phyloP scores from a whole-genome alignment of 1,140 invertebrate species.

The Drosophila jambulina region DNA sequence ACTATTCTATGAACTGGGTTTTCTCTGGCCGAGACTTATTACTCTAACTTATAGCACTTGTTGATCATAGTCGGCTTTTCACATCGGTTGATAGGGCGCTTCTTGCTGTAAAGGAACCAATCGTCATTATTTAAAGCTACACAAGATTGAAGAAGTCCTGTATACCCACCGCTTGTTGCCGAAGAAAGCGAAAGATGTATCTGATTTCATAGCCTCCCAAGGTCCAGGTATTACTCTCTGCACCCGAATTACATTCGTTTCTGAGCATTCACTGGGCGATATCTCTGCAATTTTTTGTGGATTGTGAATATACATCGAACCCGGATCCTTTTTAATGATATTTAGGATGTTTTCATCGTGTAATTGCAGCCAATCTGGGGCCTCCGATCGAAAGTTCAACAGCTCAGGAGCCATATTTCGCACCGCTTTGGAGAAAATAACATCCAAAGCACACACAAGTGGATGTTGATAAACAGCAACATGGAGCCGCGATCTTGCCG shows the following conservation, averaged over 20 bases:
- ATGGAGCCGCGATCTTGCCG: slow-evolving; percentile 58
- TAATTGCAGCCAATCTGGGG: slow-evolving; percentile 39
- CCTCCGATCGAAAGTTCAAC: slow-evolving; percentile 17
- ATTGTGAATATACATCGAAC: slow-evolving; percentile 17
- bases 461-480: slow-evolving; percentile 53
- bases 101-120: slow-evolving; percentile 32
- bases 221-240: slow-evolving; percentile 39
- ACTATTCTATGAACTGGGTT: slow-evolving; percentile 4
- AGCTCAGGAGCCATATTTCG: slow-evolving; percentile 34
- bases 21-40: slow-evolving; percentile 1
- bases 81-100: slow-evolving; percentile 22
- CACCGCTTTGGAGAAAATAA: slow-evolving; percentile 35
- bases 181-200: slow-evolving; percentile 53
- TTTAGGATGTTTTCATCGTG: slow-evolving; percentile 43
- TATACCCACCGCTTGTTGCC: slow-evolving; percentile 53
- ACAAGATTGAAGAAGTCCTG: not conserved
- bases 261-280: not conserved
- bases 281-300: slow-evolving; percentile 32
- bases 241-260: slow-evolving; percentile 17
- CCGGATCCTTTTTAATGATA: slow-evolving; percentile 38
- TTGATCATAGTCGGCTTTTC: slow-evolving; percentile 29
- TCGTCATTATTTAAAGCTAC: not conserved
- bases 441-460: slow-evolving; percentile 30
- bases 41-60: slow-evolving; percentile 40
- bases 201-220: slow-evolving; percentile 43